Evolutionary conservation across 2,888 invertebrate genomes (phyloP), one percentile per base, ranked within the genome.

Genomic region (Hesperia comma): DNA sequence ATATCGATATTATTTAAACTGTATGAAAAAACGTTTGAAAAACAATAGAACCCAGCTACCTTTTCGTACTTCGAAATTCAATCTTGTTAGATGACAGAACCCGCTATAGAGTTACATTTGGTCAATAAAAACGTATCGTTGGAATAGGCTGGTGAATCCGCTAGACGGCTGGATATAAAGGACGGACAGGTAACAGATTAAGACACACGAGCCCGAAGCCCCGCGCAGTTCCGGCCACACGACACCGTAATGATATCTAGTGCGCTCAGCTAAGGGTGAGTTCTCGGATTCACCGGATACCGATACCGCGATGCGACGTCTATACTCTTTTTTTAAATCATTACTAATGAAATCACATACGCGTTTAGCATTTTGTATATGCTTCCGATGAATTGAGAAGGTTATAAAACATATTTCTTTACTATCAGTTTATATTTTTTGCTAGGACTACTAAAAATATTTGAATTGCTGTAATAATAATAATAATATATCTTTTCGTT

Each of bases 131-230:
- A 63, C 63, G 46, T 46, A 56, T 51, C 46, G 40, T 10, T 64
- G 32, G 7, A 58, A 57, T 58, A 61, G 66, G 17, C 37, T 61
- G 46, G 46, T 60, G 58, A 55, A 61, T 61, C 60, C 60, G 61
- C 68, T 70, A 67, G 68, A 64, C 69, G 57, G 60, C 51, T 67
- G 51, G 61, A 61, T 64, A 49, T 71, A 67, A 70, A 75, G 60
- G 75, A 72, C 72, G 71, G 72, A 71, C 72, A 71, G 74, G 72
- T 72, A 75, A 79, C 79, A 84, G 82, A 88, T 89, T 88, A 64
- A 87, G 86, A 82, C 75, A 83, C 77, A 76, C 76, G 85, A 84
- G 81, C 78, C 79, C 75, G 90, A 90, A 90, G 89, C 90, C 90
- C 81, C 74, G 77, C 83, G 84, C 85, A 83, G 78, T 83, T 86